Evolutionary conservation across 2,113 vertebrate genomes (phyloP).

Genomic region (Trogon melanurus): DNA sequence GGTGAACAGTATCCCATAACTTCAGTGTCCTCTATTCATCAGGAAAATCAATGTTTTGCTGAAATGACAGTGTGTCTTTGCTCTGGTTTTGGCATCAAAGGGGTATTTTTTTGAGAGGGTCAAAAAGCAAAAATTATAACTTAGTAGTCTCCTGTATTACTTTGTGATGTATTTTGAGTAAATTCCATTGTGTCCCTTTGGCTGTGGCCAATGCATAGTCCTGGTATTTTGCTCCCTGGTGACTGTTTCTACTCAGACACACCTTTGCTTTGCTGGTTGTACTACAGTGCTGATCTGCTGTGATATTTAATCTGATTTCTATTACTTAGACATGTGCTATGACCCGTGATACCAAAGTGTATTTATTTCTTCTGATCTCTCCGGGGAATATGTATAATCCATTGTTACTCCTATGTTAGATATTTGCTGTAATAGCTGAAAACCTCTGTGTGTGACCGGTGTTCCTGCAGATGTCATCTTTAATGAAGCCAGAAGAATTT

Average conservation of each 20-base stretch:
- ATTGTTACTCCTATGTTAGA: conserved; percentile 12
- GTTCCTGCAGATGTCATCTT: conserved; percentile 25
- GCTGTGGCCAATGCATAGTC: background rate
- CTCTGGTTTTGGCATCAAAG: background rate
- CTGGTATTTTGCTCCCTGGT: background rate
- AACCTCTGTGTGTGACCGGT: background rate
- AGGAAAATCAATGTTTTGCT: background rate
- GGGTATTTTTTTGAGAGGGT: background rate
- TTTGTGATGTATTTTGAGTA: background rate
- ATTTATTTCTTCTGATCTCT: conserved; percentile 51
- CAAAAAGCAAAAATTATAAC: background rate
- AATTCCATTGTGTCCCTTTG: background rate
- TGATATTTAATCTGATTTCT: conserved; percentile 50
- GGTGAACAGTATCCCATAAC: background rate
- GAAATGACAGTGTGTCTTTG: background rate
- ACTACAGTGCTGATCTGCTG: background rate
- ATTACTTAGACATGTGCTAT: background rate
- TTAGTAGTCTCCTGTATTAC: background rate
- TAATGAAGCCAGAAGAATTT: conserved; percentile 29
- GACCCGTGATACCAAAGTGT: background rate
- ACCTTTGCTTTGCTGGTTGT: background rate
- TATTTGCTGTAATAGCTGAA: conserved; percentile 13
- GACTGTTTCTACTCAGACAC: background rate
- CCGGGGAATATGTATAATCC: conserved; percentile 30
- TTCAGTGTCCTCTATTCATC: background rate